Base-by-base conservation (phyloP, 2,888 invertebrate genomes). In the Argyra leucocephala region DNA sequence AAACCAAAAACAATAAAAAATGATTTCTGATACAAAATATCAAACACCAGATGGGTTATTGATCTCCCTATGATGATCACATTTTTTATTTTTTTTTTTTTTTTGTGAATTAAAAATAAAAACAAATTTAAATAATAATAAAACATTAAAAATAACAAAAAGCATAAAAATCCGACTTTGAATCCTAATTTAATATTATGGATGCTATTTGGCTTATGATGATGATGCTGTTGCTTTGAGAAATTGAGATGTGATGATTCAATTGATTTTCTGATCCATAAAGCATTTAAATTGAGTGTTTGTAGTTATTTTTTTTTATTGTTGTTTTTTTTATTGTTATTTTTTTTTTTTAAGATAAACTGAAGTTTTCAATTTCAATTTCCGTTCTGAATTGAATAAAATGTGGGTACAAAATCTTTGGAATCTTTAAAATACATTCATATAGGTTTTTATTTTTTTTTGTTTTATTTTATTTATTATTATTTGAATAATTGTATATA, bases 221-320 rank as follows among this genome's bases (percentile, higher is more conserved):
- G n/a, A 15, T 9, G n/a, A 18, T 15, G 48, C 18, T 48, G 48
- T 10, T 48, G 48, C 48, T n/a, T n/a, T 48, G 48, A 48, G 48
- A 48, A 48, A 48, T 48, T 48, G 48, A 48, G 48, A 48, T 48
- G 48, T 48, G 48, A 48, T 48, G 48, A 48, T 48, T 48, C 48
- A 48, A 48, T 48, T 48, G 48, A 48, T 48, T 48, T 48, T 48
- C 48, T 48, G 12, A 48, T 48, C 48, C 48, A 48, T 48, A 48
- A 48, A 48, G 18, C 48, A 48, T 48, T 48, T 48, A 48, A 48
- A 48, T 48, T 48, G 48, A 48, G 18, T 48, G 18, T 48, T 48
- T 48, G 5, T 12, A 18, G 12, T 48, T 15, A 3, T 37, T 15
- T 48, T 48, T 48, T 48, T 48, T n/a, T 48, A 5, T 48, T 48